phyloP scores from a whole-genome alignment of 2,888 invertebrate genomes.

The Oeneis ivallda region DNA sequence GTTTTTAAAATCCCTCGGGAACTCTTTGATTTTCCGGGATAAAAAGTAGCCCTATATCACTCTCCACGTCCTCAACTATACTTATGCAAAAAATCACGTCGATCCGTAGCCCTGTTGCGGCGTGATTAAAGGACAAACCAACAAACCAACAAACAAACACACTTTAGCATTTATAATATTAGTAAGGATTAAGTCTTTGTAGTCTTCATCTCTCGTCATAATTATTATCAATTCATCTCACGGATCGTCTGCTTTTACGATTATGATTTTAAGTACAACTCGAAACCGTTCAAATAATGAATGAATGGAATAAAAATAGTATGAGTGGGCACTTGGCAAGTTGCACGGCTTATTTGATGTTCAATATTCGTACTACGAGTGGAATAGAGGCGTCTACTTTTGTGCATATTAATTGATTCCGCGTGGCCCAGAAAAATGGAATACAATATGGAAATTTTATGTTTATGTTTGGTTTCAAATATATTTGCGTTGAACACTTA shows the following conservation, averaged over 20 bases:
- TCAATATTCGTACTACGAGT: conserved; percentile 24
- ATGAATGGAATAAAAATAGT: conserved; percentile 28
- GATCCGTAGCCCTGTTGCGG: no score
- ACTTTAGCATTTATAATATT: no score
- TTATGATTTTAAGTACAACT: conserved; percentile 21
- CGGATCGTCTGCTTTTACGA: neutral
- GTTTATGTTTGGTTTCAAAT: neutral
- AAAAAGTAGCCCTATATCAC: no score
- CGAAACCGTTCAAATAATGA: conserved; percentile 33
- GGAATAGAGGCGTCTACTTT: conserved; percentile 15
- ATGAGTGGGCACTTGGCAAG: conserved; percentile 10
- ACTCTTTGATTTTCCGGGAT: no score
- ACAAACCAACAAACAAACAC: no score
- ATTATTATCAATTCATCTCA: neutral
- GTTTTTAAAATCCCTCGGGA: no score
- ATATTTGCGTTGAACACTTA: neutral
- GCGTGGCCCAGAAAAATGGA: conserved; percentile 4
- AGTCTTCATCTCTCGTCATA: neutral
- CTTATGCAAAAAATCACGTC: no score
- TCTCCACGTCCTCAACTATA: no score
- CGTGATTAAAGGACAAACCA: no score
- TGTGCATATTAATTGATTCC: conserved; percentile 6
- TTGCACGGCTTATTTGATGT: conserved; percentile 26
- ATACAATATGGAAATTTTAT: neutral
- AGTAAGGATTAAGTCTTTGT: no score